Base-by-base conservation (phyloP, 1,140 invertebrate species). In the Brachionus angularis region DNA sequence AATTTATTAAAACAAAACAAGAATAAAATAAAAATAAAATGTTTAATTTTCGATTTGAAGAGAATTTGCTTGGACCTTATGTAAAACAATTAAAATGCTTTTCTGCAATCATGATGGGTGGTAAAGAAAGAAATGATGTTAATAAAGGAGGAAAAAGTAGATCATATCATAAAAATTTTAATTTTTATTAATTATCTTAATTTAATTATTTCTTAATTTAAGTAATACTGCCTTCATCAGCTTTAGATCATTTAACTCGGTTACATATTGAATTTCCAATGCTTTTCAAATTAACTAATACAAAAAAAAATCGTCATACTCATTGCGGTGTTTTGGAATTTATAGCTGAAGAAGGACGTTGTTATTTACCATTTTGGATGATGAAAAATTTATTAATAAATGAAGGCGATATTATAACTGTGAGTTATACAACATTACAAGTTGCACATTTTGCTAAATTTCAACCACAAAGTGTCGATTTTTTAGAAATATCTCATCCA, bases 331-430 rank as follows among this genome's bases (percentile, higher is more conserved):
- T 99, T 0, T 79, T 99, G 50, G 96, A 99, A 81, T 99, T 99
- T 85, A 91, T 98, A 5, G 95, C 96, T 3, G 95, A 98, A 81
- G 96, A 99, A 84, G 95, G 93, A 55, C 91, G 91, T 84, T 91
- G 96, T 52, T 98, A 96, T 81, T 84, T 98, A 73, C 96, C 96
- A 25, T 90, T 94, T 79, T 99, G 96, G 95, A 98, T 99, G 96
- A 98, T 99, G 95, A 86, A 89, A 52, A 98, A 99, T 85, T 84
- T 99, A 74, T 83, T 92, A 21, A 78, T 98, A 25, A 87, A 78
- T 46, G 81, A 99, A 85, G 94, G 93, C 16, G 88, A 90, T 73
- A 78, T 90, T 10, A 80, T 98, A 16, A 88, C 89, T 77, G 87
- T 99, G 70, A 92, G 98, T 81, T 96, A 91, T 83, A 89, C 93